Base-by-base conservation (phyloP, 2,888 invertebrate species). In the Megalurothrips usitatus region DNA sequence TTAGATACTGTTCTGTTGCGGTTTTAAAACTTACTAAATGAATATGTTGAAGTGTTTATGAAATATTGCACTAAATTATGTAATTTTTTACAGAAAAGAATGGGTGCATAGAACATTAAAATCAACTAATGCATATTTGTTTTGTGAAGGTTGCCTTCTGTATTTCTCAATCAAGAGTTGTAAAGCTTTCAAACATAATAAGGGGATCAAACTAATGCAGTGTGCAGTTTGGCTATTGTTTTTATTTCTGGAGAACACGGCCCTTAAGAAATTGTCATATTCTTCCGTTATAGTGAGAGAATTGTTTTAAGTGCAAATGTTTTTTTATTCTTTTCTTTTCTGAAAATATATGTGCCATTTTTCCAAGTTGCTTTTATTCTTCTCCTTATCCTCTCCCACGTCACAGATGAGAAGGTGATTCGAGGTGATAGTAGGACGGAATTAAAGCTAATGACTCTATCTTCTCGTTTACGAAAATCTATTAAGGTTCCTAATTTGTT, bases 21-120 rank as follows among this genome's bases (percentile, higher is more conserved):
- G 68, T 75, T 75, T 75, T 75, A 75, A 75, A 75, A 75, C 68
- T 75, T 75, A 75, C 68, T 75, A 75, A 75, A 75, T 75, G 68
- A 75, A 11, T n/a, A 75, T 75, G 68, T 75, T 75, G 23, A 75
- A 75, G 68, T 26, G 68, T 75, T 75, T 75, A 75, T 75, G 23
- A 75, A 26, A 26, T 75, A 75, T 26, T 75, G 68, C 68, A 75
- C 68, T 75, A 75, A 75, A 75, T 75, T 75, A 75, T 75, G 68
- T 75, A 75, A 75, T 75, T 75, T 75, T 75, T 26, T 75, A 75
- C 68, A 75, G 68, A 75, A 75, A 26, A 26, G 68, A 75, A 75
- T 75, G 12, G 26, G 68, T 75, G 68, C 68, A 75, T 75, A 75
- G 10, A 75, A 75, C 6, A 8, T 23, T 23, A 23, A 23, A 75